Evolutionary conservation across 2,888 invertebrate genomes (phyloP).

Genomic region (Gandaritis pyraliata): DNA sequence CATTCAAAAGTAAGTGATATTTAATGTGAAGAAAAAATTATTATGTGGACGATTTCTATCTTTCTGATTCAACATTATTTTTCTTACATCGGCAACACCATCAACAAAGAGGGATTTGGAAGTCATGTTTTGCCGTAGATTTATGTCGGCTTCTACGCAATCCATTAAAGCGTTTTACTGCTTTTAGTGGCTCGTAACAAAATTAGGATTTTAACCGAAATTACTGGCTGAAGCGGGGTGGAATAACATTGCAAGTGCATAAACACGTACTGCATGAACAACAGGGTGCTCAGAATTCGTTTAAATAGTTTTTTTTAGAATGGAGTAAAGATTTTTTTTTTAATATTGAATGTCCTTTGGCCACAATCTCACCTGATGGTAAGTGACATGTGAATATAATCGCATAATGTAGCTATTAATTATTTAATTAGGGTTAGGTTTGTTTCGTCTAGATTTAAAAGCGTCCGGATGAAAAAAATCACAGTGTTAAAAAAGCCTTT

Average conservation of each 20-base stretch:
- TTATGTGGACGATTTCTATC: background rate
- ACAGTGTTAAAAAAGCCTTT: no score
- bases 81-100: slow-evolving; percentile 23
- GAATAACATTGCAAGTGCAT: slow-evolving; percentile 22
- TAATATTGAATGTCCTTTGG: no score
- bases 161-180: slow-evolving; percentile 54
- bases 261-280: slow-evolving; percentile 20
- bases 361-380: no score
- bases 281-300: background rate
- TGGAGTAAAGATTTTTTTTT: no score
- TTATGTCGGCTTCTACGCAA: slow-evolving; percentile 48
- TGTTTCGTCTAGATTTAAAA: no score
- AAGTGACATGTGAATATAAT: no score
- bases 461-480: no score
- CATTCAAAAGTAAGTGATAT: background rate
- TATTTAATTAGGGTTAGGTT: no score
- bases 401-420: no score
- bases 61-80: slow-evolving; percentile 7
- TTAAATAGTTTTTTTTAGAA: slow-evolving; percentile 1
- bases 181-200: slow-evolving; percentile 44
- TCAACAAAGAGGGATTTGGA: slow-evolving; percentile 43
- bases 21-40: background rate
- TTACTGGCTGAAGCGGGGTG: slow-evolving; percentile 25
- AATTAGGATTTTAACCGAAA: slow-evolving; percentile 37
- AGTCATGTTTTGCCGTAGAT: slow-evolving; percentile 47